These are phyloP conservation scores for Liodrosophila aerea DNA, from an alignment of 2,888 invertebrate genomes.

Conservation along the genomic window DNA sequence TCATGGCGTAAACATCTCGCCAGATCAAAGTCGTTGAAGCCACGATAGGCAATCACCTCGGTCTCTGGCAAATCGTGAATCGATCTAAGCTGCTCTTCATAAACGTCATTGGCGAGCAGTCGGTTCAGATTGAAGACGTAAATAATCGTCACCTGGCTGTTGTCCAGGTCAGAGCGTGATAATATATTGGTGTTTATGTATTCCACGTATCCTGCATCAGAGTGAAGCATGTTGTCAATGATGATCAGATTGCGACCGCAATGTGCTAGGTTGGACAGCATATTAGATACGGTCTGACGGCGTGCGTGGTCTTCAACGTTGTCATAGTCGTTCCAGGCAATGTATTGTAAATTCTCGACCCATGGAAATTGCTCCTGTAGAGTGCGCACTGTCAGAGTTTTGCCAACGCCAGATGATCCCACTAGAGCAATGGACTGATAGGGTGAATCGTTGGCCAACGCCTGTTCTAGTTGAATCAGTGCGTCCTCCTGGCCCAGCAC, in stretches of 20 bases:
- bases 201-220: constrained; percentile 57
- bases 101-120: constrained; percentile 31
- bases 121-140: constrained; percentile 77
- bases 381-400: constrained; percentile 69
- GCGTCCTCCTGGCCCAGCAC: constrained; percentile 66
- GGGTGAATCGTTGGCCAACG: constrained; percentile 52
- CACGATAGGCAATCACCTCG: constrained; percentile 63
- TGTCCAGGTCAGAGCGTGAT: constrained; percentile 11
- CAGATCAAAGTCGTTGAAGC: constrained; percentile 63
- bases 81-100: constrained; percentile 30
- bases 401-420: constrained; percentile 79
- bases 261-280: constrained; percentile 55
- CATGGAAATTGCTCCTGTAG: constrained; percentile 76
- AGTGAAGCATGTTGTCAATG: constrained; percentile 74
- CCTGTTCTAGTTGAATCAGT: constrained; percentile 59
- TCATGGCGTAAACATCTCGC: constrained; percentile 73
- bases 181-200: constrained; percentile 54
- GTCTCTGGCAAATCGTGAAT: constrained; percentile 50
- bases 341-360: constrained; percentile 74
- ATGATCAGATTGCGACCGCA: constrained; percentile 80
- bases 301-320: constrained; percentile 20
- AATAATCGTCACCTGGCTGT: constrained; percentile 64
- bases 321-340: constrained; percentile 66
- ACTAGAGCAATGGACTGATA: constrained; percentile 70
- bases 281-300: constrained; percentile 26